phyloP scores from a whole-genome alignment of 2,888 invertebrate genomes.

The Glyphotaelius pellucidus region DNA sequence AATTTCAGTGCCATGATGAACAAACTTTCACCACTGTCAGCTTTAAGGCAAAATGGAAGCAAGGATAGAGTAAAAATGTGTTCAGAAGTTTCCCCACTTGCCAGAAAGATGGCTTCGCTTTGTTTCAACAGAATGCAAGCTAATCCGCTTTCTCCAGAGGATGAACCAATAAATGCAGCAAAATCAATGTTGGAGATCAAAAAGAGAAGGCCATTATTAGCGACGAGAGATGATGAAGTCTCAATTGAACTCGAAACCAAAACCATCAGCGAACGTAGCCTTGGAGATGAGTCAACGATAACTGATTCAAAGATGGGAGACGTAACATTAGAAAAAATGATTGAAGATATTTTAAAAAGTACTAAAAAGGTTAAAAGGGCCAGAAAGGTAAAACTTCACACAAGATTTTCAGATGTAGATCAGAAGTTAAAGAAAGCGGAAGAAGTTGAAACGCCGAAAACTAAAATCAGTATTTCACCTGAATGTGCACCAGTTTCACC shows the following conservation, averaged over 20 bases:
- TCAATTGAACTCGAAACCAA: conserved; percentile 77
- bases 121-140: conserved; percentile 76
- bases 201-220: conserved; percentile 74
- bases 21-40: conserved; percentile 62
- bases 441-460: background rate
- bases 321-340: conserved; percentile 78
- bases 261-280: conserved; percentile 70
- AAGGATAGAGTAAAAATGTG: conserved; percentile 61
- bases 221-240: conserved; percentile 74
- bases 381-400: conserved; percentile 58
- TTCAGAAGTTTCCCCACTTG: conserved; percentile 77
- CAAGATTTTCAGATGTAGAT: conserved; percentile 67
- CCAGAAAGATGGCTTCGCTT: conserved; percentile 78
- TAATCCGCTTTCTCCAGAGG: conserved; percentile 70
- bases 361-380: conserved; percentile 74
- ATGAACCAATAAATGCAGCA: conserved; percentile 71
- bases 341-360: conserved; percentile 80
- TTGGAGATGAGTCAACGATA: conserved; percentile 74
- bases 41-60: conserved; percentile 62
- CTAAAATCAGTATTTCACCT: background rate
- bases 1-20: conserved; percentile 63
- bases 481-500: conserved; percentile 23
- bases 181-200: conserved; percentile 77
- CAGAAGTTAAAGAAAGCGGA: conserved; percentile 70
- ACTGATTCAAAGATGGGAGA: conserved; percentile 78